A percentile compares a stretch with the other conserved stretches of the same genome.
These are phyloP conservation scores for Drosophila anceps DNA, from an alignment of 2,888 invertebrate species.

Conservation along the genomic window DNA sequence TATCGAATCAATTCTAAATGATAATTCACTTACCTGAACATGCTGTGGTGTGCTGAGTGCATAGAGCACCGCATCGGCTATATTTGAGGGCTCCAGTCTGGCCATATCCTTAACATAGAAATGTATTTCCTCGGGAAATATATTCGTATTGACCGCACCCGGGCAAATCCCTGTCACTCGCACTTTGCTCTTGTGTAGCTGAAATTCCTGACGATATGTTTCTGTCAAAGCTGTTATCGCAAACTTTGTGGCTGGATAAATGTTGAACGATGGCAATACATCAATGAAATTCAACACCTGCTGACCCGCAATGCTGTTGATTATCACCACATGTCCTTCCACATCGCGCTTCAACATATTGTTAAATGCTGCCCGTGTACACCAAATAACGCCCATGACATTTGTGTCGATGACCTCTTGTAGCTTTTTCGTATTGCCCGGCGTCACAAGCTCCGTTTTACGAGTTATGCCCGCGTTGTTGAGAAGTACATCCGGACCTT, in stretches of 20 bases:
- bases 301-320: slow-evolving; percentile 85
- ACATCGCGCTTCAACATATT: slow-evolving; percentile 85
- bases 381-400: slow-evolving; percentile 86
- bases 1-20: background rate
- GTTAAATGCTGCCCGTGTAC: slow-evolving; percentile 86
- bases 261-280: slow-evolving; percentile 83
- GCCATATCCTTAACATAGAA: slow-evolving; percentile 83
- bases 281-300: slow-evolving; percentile 83
- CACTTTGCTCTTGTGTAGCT: slow-evolving; percentile 81
- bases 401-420: slow-evolving; percentile 86
- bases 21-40: slow-evolving; percentile 75
- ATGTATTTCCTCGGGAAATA: slow-evolving; percentile 83
- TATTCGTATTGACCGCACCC: slow-evolving; percentile 84
- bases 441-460: slow-evolving; percentile 79
- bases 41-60: slow-evolving; percentile 81
- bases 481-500: slow-evolving; percentile 87
- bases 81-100: slow-evolving; percentile 80
- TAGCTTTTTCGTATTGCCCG: slow-evolving; percentile 81
- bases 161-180: slow-evolving; percentile 84
- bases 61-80: slow-evolving; percentile 84
- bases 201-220: slow-evolving; percentile 85
- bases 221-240: slow-evolving; percentile 85
- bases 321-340: slow-evolving; percentile 86
- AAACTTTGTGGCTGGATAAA: slow-evolving; percentile 85
- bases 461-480: slow-evolving; percentile 87